Evolutionary conservation across 1,140 invertebrate species (phyloP), one percentile per base, ranked within the genome.

Genomic region (Steinernema feltiae): DNA sequence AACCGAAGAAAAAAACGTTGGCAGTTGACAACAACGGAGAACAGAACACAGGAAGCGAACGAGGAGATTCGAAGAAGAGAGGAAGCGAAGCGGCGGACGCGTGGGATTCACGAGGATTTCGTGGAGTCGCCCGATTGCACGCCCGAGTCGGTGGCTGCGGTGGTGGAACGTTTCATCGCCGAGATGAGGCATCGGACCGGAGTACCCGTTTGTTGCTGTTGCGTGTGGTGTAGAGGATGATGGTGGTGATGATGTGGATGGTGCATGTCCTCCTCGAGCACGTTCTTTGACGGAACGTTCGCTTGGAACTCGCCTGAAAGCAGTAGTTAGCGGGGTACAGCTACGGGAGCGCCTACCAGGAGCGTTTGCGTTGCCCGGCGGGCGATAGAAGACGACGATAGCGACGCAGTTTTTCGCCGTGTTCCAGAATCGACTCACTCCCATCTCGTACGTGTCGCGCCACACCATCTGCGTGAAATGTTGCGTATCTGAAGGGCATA

Each of bases 401-500:
- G 85, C 82, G 12, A 86, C 63, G 75, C 80, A 85, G 70, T 86
- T 83, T 32, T 83, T 82, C 3, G 79, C 69, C 7, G 81, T 86
- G 70, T 86, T 84, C 84, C 84, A 85, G 46, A 79, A 81, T 29
- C 84, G 69, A 18, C 93, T 93, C 1, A 94, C 90, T 0, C 94
- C 94, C 82, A 94, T 91, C 82, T 91, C 89, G 53, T 90, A 90
- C 3, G 91, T 92, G 2, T 88, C 90, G 31, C 91, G 90, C 94
- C 94, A 96, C 18, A 95, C 91, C 84, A 96, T 89, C 88, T 95
- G 93, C 0, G 93, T 94, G 87, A 95, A 95, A 85, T 95, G 92
- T 81, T 86, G 85, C 12, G 80, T 80, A 74, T 84, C 84, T 85
- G 72, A 77, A 82, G 74, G 1, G n/a, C 53, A 46, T 76, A 7